Evolutionary conservation across 2,797 vertebrate genomes (phyloP), one percentile per base, ranked within the genome.

Genomic region (Lepus townsendii): DNA sequence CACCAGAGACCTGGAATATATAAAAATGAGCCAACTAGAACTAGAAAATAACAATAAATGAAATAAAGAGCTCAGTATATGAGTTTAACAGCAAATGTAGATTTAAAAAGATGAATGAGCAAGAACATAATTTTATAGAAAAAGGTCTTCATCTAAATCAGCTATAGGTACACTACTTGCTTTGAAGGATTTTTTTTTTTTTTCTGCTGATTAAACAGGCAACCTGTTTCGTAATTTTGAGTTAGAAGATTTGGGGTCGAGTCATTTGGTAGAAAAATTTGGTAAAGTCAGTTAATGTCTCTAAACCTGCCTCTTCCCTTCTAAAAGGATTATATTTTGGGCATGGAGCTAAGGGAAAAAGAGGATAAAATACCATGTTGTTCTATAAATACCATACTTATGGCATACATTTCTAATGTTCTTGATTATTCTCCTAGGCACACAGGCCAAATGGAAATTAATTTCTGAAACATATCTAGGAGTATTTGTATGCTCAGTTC

Each of bases 111-210:
- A 72, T 30, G 77, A 68, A 63, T 83, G 82, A 95, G 2, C 35
- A 65, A 5, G 52, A 95, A 75, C 4, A 69, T 72, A 85, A 72
- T 54, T 79, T 79, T 84, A 76, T 60, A 88, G 42, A 77, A 92
- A 84, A 60, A n/a, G 22, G 5, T 13, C 26, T 47, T 69, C 9
- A 77, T 13, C 42, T 57, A 77, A 94, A 14, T 42, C 65, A 93
- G 68, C 17, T 75, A 60, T 1, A 93, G 30, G 14, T 66, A 83
- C 6, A 57, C 26, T 88, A 63, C 20, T 72, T 79, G 13, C 42
- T 65, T 38, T 75, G 47, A 86, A 66, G 63, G 72, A 77, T 27
- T 8, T 42, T 35, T 77, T 76, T 47, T 73, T 77, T 76, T 47
- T 73, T 27, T 8, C 22, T 76, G 32, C 35, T 42, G 20, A 73